These are phyloP conservation scores for Pelobates cultripes DNA, from an alignment of 2,797 vertebrate species.

Conservation along the genomic window DNA sequence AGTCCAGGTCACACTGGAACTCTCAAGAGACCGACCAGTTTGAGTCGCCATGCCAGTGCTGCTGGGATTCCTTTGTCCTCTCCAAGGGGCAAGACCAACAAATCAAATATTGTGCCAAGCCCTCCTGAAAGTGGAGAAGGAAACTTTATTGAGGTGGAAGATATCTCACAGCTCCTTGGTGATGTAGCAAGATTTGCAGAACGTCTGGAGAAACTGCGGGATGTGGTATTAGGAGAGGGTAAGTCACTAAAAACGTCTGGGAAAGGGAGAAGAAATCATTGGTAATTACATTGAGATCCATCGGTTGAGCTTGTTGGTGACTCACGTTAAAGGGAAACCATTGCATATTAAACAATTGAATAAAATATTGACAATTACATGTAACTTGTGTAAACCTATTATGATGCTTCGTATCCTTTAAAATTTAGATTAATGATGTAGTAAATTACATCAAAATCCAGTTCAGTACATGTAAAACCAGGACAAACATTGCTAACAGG, in stretches of 20 bases:
- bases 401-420: no score
- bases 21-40: constrained; percentile 86
- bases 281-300: no score
- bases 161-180: constrained; percentile 86
- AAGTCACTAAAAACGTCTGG: constrained; percentile 50
- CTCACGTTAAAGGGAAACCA: no score
- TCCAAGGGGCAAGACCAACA: constrained; percentile 72
- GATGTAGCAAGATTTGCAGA: constrained; percentile 90
- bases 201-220: constrained; percentile 91
- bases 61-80: constrained; percentile 84
- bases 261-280: neutral
- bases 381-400: no score
- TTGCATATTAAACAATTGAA: no score
- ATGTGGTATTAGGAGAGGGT: constrained; percentile 87
- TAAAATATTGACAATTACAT: no score
- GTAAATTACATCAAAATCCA: no score
- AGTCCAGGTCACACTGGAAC: constrained; percentile 75
- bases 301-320: no score
- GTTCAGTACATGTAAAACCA: no score
- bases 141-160: constrained; percentile 81
- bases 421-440: no score
- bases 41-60: constrained; percentile 91
- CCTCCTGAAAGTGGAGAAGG: constrained; percentile 72
- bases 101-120: constrained; percentile 72
- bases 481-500: no score